Evolutionary conservation across 2,888 invertebrate species (phyloP), one percentile per base, ranked within the genome.

Genomic region (Sphinx pinastri): DNA sequence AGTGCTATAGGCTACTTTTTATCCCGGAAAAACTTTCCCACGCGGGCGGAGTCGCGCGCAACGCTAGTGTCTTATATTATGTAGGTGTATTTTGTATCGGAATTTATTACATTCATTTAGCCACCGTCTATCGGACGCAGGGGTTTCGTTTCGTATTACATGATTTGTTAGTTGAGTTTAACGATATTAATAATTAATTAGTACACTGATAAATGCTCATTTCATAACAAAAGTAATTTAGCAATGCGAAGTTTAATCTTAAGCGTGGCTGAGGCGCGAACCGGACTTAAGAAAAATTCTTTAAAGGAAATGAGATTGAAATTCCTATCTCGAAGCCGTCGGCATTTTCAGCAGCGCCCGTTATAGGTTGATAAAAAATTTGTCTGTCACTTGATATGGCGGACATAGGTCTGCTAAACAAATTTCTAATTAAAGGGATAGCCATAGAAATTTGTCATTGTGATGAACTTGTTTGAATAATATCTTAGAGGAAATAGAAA

Each of bases 281-380:
- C 49, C 19, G 49, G 49, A 16, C 63, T 49, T 55, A 4, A 10
- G 13, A 25, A 63, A 47, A 63, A 49, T 49, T 11, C 16, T 49
- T 49, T 12, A 49, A 63, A 6, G 63, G 38, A 63, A 49, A 49
- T 49, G 49, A 63, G 19, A 6, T 47, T 63, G 45, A 49, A 63
- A 19, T 63, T 13, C 13, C 47, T 63, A 63, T 63, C 63, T 49
- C 63, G 63, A 13, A 47, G 63, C 12, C 63, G 13, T 49, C 47
- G 49, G 58, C 19, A 63, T 49, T 63, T 63, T 63, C 16, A 47
- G 12, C 45, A 47, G 12, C 19, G 19, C 16, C 16, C 11, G 47
- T 47, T 45, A 60, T 19, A 16, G 12, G 47, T 3, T 60, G 47
- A 19, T 60, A 60, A 47, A 16, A 49, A 63, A 49, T 19, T 63